Base-by-base conservation (phyloP, 1,140 invertebrate species). In the Euschistus heros region DNA sequence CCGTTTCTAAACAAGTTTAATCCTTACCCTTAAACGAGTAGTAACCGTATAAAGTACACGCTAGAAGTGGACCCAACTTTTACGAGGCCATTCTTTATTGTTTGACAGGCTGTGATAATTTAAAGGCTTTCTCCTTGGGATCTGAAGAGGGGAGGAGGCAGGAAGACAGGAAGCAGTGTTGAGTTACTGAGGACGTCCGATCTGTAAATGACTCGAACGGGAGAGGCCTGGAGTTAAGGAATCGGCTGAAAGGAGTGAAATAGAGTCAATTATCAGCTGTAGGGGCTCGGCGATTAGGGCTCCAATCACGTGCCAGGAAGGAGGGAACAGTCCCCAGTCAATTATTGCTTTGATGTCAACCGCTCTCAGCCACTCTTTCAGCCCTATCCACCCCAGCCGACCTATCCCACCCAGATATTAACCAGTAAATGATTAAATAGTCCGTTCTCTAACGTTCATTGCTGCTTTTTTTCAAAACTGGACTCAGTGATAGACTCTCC, bases 131-230 rank as follows among this genome's bases (percentile, higher is more conserved):
- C 33, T 37, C 33, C 33, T 37, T 37, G 33, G 33, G 10, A 37
- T 6, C 33, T 37, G 33, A 37, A 37, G 33, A 37, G 33, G 33
- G 33, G 33, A 4, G 33, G 8, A 10, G 33, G n/a, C n/a, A 37
- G 33, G 33, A 37, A 37, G 33, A 37, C 33, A 37, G 33, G 33
- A 37, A 37, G 33, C 33, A 37, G 33, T 37, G 33, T 13, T 37
- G 33, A 37, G 33, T 37, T 37, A 37, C 33, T 37, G 33, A 37
- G 90, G 87, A 67, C 84, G 82, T 74, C 93, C 89, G 72, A 57
- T 57, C 54, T 57, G 54, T 57, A 57, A 57, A 57, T 57, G 54
- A 57, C 54, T 57, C 54, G 54, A 57, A 57, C 24, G 15, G 20
- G 22, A 26, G 54, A 26, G 33, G 24, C 54, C 18, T 20, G 18